Percentiles rank a stretch among this genome's conserved stretches.
phyloP scores from a whole-genome alignment of 2,113 vertebrate genomes.

The Erythrocercus mccallii region DNA sequence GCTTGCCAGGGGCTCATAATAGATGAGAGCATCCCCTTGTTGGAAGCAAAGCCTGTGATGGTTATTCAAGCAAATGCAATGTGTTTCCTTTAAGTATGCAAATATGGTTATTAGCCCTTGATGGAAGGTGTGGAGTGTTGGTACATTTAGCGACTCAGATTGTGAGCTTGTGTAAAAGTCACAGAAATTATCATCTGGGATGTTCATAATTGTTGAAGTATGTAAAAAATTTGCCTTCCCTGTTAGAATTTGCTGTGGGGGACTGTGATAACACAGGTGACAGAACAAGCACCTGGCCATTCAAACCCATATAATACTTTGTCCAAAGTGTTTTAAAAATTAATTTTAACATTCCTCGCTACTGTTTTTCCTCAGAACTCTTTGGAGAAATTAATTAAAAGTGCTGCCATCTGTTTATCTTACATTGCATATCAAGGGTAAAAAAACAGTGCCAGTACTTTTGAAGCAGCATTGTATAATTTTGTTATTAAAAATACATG shows the following conservation, averaged over 20 bases:
- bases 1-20: conserved; percentile 11
- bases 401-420: conserved; percentile 54
- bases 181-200: background rate
- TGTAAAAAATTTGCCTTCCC: background rate
- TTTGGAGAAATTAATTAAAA: conserved; percentile 59
- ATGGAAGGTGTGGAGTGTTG: background rate
- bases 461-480: conserved; percentile 3
- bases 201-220: background rate
- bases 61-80: conserved; percentile 17
- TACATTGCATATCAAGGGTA: background rate
- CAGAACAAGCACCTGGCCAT: background rate
- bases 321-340: background rate
- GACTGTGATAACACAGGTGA: background rate
- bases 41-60: background rate
- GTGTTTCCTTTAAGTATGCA: conserved; percentile 26
- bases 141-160: background rate
- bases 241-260: background rate
- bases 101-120: conserved; percentile 19
- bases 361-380: conserved; percentile 1
- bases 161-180: background rate
- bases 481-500: conserved; percentile 10
- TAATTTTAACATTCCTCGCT: background rate
- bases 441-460: background rate
- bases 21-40: conserved; percentile 21
- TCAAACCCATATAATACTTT: background rate